phyloP scores from a whole-genome alignment of 2,888 invertebrate species.

The Pachydiplax longipennis region DNA sequence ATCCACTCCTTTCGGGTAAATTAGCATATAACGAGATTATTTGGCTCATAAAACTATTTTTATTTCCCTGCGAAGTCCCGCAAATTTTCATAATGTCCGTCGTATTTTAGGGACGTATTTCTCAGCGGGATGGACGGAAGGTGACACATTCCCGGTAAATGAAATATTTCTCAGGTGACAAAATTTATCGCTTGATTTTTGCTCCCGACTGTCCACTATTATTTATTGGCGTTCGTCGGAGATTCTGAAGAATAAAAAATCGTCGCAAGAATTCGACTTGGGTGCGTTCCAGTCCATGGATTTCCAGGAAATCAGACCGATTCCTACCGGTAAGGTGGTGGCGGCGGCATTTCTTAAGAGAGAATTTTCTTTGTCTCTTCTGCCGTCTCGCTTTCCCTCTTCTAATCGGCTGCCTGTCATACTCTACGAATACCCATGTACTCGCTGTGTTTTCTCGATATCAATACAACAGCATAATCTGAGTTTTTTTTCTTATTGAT shows the following conservation, averaged over 20 bases:
- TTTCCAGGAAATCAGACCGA: neutral
- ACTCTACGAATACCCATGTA: neutral
- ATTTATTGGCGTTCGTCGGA: conserved; percentile 3
- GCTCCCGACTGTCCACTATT: neutral
- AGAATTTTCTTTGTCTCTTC: neutral
- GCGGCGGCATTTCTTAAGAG: neutral
- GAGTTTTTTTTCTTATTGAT: too few species aligned
- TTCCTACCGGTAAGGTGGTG: neutral
- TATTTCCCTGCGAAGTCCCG: too few species aligned
- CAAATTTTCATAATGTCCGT: neutral
- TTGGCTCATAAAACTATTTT: too few species aligned
- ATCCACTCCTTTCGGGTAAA: too few species aligned
- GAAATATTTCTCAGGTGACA: conserved; percentile 8
- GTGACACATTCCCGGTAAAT: neutral
- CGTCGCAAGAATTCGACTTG: conserved; percentile 19
- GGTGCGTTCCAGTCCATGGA: conserved; percentile 9
- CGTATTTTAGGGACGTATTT: neutral
- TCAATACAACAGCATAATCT: too few species aligned
- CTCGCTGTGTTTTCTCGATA: too few species aligned
- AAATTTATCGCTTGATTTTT: neutral
- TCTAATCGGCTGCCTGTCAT: neutral
- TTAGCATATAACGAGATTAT: too few species aligned
- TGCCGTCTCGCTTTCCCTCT: neutral
- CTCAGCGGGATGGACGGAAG: neutral
- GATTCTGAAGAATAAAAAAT: neutral